Conservation (phyloP, 2,888 invertebrate genomes). For the Alcis repandata region DNA sequence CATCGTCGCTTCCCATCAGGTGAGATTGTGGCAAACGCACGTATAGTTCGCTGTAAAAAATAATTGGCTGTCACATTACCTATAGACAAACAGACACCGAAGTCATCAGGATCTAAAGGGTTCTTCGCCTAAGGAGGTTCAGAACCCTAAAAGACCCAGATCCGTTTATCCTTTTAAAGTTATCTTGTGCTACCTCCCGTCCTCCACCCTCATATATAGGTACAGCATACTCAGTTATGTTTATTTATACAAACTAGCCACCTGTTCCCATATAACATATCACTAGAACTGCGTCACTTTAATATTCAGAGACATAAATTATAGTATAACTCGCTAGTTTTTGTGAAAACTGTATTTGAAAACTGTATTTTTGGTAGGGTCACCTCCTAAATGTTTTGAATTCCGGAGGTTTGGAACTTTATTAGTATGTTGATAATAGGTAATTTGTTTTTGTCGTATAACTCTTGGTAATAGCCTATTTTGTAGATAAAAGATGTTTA, state of each 20-base stretch:
- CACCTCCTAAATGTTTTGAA: conserved; percentile 9
- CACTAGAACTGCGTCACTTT: conserved; percentile 43
- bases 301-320: conserved; percentile 35
- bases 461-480: no score
- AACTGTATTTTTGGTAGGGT: conserved; percentile 19
- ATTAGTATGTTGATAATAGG: neutral
- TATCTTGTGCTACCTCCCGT: neutral
- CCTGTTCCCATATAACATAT: conserved; percentile 49
- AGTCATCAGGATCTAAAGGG: no score
- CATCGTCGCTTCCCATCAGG: no score
- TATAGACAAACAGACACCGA: no score
- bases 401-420: conserved; percentile 4
- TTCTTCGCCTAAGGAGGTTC: no score
- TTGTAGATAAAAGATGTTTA: no score
- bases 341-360: conserved; percentile 8
- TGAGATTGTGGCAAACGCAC: no score
- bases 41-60: no score
- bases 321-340: conserved; percentile 17
- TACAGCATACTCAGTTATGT: neutral
- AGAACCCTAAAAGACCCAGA: no score
- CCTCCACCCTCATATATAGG: neutral
- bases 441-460: neutral
- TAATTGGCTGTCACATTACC: no score
- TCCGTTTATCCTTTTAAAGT: neutral
- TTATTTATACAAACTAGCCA: conserved; percentile 30